Base-by-base conservation (phyloP, 2,113 vertebrate species). In the Pluvianellus socialis region DNA sequence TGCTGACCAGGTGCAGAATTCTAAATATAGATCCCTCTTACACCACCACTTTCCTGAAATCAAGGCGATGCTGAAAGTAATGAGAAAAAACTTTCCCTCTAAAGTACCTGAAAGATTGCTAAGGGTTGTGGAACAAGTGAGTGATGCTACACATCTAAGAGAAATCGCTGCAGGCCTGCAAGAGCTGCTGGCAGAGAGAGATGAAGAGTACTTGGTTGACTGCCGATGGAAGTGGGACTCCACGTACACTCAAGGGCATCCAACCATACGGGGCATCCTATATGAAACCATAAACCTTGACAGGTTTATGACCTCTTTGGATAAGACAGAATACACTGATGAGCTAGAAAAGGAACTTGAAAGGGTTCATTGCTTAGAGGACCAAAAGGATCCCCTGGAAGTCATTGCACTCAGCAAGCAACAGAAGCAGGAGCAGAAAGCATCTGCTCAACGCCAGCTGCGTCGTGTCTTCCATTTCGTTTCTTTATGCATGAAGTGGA, bases 181-280 rank as follows among this genome's bases (percentile, higher is more conserved):
- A 42, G 96, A 97, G 59, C 95, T 99, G 58, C 97, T 99, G 88
- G 81, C 16, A 6, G 79, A 96, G 53, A 94, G 98, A 44, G 98
- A 98, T 24, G 96, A 80, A 3, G 98, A 98, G 77, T 96, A 95
- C 82, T 90, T 98, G 79, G 90, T 98, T 73, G 98, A 99, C 92
- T 98, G 98, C 85, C 67, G 42, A 23, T 98, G 98, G 98, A 97
- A 74, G n/a, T 98, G 98, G 98, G 98, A 98, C 56, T 62, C 82
- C 5, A 44, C 3, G 2, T 95, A 97, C 23, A 3, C 62, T 68
- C 98, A 96, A 83, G 98, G 95, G 9, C 22, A 96, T 9, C 7
- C 63, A 14, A 26, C 95, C 47, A 56, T 98, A 58, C 94, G 88
- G 26, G 98, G 98, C 47, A 98, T 98, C 73, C 97, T 96, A 47